Evolutionary conservation across 2,888 invertebrate species (phyloP).

Genomic region (Ligdia adustata): DNA sequence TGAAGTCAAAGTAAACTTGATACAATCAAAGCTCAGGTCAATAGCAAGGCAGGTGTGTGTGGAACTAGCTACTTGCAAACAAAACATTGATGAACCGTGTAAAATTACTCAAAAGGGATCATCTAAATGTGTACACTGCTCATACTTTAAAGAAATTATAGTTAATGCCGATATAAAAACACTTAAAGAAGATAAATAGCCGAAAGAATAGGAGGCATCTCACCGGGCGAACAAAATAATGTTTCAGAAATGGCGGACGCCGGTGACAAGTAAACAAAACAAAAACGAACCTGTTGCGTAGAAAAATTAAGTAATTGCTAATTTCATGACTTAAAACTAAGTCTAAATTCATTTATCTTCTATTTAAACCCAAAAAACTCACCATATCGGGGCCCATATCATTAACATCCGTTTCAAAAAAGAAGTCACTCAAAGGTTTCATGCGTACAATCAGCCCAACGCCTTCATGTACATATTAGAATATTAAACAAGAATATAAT

Average conservation of each 20-base stretch:
- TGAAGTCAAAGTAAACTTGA: too few species aligned
- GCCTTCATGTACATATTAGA: slow-evolving; percentile 68
- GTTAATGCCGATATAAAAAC: too few species aligned
- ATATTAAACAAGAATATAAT: slow-evolving; percentile 59
- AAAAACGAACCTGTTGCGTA: slow-evolving; percentile 85
- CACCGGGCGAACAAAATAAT: slow-evolving; percentile 73
- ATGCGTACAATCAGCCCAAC: slow-evolving; percentile 82
- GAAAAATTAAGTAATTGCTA: slow-evolving; percentile 57
- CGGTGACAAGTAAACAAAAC: slow-evolving; percentile 86
- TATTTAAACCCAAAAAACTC: slow-evolving; percentile 62
- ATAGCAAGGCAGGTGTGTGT: too few species aligned
- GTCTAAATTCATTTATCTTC: slow-evolving; percentile 47
- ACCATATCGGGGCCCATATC: slow-evolving; percentile 93
- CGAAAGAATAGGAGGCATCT: slow-evolving; percentile 19
- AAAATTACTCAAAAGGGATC: too few species aligned
- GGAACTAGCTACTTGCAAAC: too few species aligned
- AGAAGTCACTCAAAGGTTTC: slow-evolving; percentile 88
- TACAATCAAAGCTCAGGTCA: too few species aligned
- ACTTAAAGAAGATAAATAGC: slow-evolving; percentile 4
- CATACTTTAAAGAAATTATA: too few species aligned
- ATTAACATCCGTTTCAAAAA: slow-evolving; percentile 89
- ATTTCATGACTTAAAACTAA: slow-evolving; percentile 76
- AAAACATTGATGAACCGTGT: too few species aligned
- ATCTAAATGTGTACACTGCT: too few species aligned
- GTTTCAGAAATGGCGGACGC: slow-evolving; percentile 84